Conservation (phyloP, 1,140 invertebrate genomes). For the Drosophila aff. region DNA sequence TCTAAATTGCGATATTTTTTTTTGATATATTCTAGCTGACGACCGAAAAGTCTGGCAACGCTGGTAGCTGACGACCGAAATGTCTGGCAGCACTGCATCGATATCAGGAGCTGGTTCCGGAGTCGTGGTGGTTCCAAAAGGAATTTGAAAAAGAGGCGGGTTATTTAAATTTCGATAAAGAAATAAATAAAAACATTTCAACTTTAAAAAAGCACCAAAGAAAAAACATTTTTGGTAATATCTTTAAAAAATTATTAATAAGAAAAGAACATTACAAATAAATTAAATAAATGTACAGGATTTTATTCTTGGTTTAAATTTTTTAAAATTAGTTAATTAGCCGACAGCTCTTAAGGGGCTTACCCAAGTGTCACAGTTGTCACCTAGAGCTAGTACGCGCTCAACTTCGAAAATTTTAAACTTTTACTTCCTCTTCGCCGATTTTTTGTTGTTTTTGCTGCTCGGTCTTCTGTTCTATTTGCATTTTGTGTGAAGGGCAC, state of each 20-base stretch:
- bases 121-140: no score
- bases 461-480: neutral
- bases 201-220: neutral
- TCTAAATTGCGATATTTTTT: no score
- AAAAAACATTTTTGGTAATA: neutral
- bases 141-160: neutral
- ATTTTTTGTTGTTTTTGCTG: neutral
- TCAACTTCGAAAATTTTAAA: neutral
- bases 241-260: neutral
- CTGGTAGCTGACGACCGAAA: no score
- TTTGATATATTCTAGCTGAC: no score
- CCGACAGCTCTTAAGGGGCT: no score
- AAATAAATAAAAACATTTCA: no score
- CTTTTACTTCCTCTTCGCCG: neutral
- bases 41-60: no score
- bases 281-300: neutral
- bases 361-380: no score
- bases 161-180: neutral
- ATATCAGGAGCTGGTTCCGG: no score
- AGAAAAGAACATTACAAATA: neutral
- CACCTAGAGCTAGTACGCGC: no score
- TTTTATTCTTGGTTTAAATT: neutral
- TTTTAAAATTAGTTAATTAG: neutral
- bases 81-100: no score
- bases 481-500: constrained; percentile 6